Conservation (phyloP, 1,140 invertebrate species). For the Sminthurides bifidus region DNA sequence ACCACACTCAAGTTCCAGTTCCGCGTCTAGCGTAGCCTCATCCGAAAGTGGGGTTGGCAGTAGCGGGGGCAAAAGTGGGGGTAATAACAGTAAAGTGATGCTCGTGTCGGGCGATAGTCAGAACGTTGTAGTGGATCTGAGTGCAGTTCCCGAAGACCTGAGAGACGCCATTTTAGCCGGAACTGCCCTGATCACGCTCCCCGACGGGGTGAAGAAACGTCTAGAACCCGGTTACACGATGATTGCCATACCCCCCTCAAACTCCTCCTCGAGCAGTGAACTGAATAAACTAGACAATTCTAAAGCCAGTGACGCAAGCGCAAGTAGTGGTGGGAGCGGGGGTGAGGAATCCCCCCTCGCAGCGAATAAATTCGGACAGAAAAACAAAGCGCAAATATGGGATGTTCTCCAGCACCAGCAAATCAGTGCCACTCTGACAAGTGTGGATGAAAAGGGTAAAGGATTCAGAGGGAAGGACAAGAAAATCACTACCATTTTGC, state of each 20-base stretch:
- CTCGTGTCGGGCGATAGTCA: constrained; percentile 31
- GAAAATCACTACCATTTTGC: constrained; percentile 24
- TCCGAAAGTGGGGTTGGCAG: constrained; percentile 6
- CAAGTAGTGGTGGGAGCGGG: background rate
- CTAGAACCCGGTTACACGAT: constrained; percentile 29
- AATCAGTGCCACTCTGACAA: constrained; percentile 10
- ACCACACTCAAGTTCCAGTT: background rate
- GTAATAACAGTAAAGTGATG: constrained; percentile 27
- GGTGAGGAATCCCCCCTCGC: constrained; percentile 5
- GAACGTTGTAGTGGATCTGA: constrained; percentile 31
- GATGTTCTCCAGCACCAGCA: constrained; percentile 24
- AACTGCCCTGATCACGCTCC: constrained; percentile 24
- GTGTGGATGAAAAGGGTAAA: constrained; percentile 2
- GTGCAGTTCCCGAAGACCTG: constrained; percentile 26
- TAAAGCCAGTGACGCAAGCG: background rate
- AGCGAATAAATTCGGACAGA: constrained; percentile 10
- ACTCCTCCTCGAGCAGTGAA: constrained; percentile 1
- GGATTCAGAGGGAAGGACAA: constrained; percentile 14
- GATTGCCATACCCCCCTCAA: constrained; percentile 23
- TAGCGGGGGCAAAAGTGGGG: background rate
- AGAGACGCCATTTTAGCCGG: constrained; percentile 29
- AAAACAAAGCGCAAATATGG: constrained; percentile 29
- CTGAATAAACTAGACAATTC: constrained; percentile 4
- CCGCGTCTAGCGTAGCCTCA: background rate
- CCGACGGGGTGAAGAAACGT: constrained; percentile 16